phyloP scores from a whole-genome alignment of 2,888 invertebrate species.

The Spatulosminthurus flaviceps region DNA sequence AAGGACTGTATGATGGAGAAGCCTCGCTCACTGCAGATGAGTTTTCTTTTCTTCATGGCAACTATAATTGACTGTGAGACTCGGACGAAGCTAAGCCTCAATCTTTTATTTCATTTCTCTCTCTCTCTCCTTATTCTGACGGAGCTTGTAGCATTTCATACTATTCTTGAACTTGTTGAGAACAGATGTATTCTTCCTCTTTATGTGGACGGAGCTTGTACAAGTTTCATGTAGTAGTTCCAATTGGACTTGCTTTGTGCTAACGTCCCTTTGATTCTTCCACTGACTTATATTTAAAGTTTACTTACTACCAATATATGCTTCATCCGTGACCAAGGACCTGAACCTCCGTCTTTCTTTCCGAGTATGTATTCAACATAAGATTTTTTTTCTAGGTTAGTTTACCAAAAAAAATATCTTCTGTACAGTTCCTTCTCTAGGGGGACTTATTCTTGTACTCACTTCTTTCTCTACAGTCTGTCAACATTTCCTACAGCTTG shows the following conservation, averaged over 20 bases:
- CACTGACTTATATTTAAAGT: neutral
- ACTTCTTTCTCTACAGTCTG: too few relatives aligned
- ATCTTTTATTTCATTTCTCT: neutral
- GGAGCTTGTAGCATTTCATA: neutral
- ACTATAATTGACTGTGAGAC: slow-evolving; percentile 34
- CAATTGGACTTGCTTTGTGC: neutral
- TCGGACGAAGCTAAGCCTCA: slow-evolving; percentile 18
- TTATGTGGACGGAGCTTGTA: neutral
- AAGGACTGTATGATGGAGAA: slow-evolving; percentile 2
- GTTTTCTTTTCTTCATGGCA: slow-evolving; percentile 3
- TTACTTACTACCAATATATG: neutral
- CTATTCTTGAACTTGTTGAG: slow-evolving; percentile 6
- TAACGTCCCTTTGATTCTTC: neutral
- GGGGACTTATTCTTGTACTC: too few relatives aligned
- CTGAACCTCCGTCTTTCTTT: too few relatives aligned
- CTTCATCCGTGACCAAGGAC: too few relatives aligned
- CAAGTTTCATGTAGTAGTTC: neutral
- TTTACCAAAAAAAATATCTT: too few relatives aligned
- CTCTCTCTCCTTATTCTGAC: too few relatives aligned
- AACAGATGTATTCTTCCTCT: neutral
- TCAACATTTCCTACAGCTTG: too few relatives aligned
- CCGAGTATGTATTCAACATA: too few relatives aligned
- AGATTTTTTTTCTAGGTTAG: too few relatives aligned
- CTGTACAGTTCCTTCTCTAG: too few relatives aligned
- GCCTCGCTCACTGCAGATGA: slow-evolving; percentile 18